These are phyloP conservation scores for Leuciscus waleckii DNA, from an alignment of 2,797 vertebrate species.

Conservation along the genomic window DNA sequence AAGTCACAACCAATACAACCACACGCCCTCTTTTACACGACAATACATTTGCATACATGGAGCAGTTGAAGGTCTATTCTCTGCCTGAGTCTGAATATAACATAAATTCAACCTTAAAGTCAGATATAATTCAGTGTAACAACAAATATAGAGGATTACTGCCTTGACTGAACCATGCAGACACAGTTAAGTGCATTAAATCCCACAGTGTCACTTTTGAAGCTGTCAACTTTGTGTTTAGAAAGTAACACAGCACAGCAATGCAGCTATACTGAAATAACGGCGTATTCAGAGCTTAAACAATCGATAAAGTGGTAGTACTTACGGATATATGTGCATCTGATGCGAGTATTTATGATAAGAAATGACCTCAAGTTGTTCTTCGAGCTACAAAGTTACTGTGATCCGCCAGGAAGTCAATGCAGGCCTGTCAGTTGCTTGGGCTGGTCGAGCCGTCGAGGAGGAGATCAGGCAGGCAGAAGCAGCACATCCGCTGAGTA, in stretches of 20 bases:
- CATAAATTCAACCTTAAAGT: neutral
- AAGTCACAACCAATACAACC: slow-evolving; percentile 7
- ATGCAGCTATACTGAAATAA: neutral
- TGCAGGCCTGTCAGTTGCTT: slow-evolving; percentile 46
- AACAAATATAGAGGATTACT: slow-evolving; percentile 5
- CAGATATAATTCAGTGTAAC: neutral
- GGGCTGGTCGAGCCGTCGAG: slow-evolving; percentile 13
- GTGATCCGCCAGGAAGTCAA: slow-evolving; percentile 65
- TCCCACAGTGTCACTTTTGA: slow-evolving; percentile 9
- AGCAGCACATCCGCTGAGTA: slow-evolving; percentile 56
- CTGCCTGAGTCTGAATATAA: neutral
- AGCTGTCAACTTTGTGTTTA: slow-evolving; percentile 42
- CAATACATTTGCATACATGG: slow-evolving; percentile 39
- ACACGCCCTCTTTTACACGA: slow-evolving; percentile 6
- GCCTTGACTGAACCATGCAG: neutral
- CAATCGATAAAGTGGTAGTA: slow-evolving; percentile 27
- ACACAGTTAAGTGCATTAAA: slow-evolving; percentile 17
- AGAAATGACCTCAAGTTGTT: slow-evolving; percentile 15
- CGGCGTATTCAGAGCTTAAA: neutral
- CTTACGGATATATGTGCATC: slow-evolving; percentile 66
- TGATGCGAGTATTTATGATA: slow-evolving; percentile 31
- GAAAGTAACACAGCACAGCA: slow-evolving; percentile 7
- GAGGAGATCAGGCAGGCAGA: slow-evolving; percentile 52
- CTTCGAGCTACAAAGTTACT: slow-evolving; percentile 58
- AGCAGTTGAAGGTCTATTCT: slow-evolving; percentile 16